A percentile compares a stretch with the other conserved stretches of the same genome.
These are phyloP conservation scores for Diabrotica undecimpunctata DNA, from an alignment of 1,140 invertebrate species.

Conservation along the genomic window DNA sequence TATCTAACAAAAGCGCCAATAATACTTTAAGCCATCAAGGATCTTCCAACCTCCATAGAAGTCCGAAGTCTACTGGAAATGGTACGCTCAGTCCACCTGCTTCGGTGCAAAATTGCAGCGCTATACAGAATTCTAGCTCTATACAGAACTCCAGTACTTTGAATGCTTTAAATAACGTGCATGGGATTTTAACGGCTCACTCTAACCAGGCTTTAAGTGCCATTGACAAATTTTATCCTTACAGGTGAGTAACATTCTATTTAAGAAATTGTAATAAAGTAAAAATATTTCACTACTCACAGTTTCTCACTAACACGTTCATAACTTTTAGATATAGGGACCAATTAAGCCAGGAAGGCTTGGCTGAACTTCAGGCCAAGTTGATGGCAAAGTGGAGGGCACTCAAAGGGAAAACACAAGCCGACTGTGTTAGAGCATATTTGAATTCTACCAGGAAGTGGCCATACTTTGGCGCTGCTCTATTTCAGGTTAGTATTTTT, in stretches of 20 bases:
- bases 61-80: conserved; percentile 35
- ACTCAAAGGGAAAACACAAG: conserved; percentile 75
- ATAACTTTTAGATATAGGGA: conserved; percentile 64
- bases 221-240: conserved; percentile 87
- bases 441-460: conserved; percentile 92
- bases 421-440: conserved; percentile 92
- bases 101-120: conserved; percentile 41
- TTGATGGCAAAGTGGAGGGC: conserved; percentile 86
- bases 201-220: conserved; percentile 63
- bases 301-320: too few relatives aligned
- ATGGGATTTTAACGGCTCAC: conserved; percentile 51
- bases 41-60: conserved; percentile 49
- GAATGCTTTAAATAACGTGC: conserved; percentile 45
- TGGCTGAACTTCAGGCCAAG: conserved; percentile 77
- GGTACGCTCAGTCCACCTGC: conserved; percentile 40
- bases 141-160: conserved; percentile 44
- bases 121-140: conserved; percentile 41
- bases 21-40: conserved; percentile 35
- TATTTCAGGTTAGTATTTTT: conserved; percentile 75
- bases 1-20: conserved; percentile 44
- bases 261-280: too few relatives aligned
- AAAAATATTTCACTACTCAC: too few relatives aligned
- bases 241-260: conserved; percentile 44
- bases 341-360: conserved; percentile 70
- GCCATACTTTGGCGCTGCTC: conserved; percentile 90